Base-by-base conservation (phyloP, 2,113 vertebrate genomes). In the Lota lota region DNA sequence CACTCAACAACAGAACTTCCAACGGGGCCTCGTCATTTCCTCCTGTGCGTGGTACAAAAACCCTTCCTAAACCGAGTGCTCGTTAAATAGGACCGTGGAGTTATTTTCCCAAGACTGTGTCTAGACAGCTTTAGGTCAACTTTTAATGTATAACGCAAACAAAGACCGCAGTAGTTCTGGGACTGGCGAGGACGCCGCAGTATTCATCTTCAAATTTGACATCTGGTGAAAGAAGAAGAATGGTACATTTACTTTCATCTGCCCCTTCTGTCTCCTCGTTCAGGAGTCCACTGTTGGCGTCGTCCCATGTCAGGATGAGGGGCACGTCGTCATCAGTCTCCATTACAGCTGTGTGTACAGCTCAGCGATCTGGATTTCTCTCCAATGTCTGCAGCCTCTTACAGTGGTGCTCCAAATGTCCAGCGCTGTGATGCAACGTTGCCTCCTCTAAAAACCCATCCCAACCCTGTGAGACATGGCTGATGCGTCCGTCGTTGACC, bases 241-340 rank as follows among this genome's bases (percentile, higher is more conserved):
- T 28, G 5, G 53, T 14, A 2, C 18, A 78, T 95, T 95, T 91
- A 98, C 96, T 96, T 83, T 94, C 92, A 2, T 94, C 94, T 64
- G 89, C 92, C 65, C 80, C 87, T 11, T 90, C 92, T 4, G 74
- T 70, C 0, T 91, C 90, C 17, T 88, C 90, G 59, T 84, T 88
- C 64, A 93, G 87, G 15, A 92, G 86, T 0, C 86, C 75, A 61
- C 86, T 79, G 76, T 88, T 89, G 1, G 92, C 91, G 57, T 98
- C 96, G 0, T 99, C 97, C 92, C 95, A 92, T 64, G 95, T 97
- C 78, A 99, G 80, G 78, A 99, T 97, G 22, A 99, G 93, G 22
- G 96, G 96, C 8, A 97, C 97, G 0, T 99, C 97, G 77, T 93
- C 92, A 67, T 98, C 97, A 47, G 82, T 91, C 79, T 91, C 92